Evolutionary conservation across 2,888 invertebrate species (phyloP), one percentile per base, ranked within the genome.

Genomic region (Pyrocoelia pectoralis): DNA sequence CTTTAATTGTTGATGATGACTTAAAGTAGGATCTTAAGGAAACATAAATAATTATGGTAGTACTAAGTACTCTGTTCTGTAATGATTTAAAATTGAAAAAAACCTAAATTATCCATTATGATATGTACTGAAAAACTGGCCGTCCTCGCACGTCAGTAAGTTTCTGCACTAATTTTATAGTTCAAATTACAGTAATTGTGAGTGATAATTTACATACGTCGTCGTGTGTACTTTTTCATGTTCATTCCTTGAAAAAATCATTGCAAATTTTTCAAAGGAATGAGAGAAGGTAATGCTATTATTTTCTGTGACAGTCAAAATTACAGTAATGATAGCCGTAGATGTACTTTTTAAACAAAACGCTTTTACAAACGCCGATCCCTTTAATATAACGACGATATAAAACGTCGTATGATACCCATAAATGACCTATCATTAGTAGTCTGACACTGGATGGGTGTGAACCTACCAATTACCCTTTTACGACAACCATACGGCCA

Each of bases 291-390:
- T 33, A 33, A 43, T 43, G 15, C 3, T 43, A 43, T 13, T 43
- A 43, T 43, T 15, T 4, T 43, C 8, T 13, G 41, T 15, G 13
- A 13, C 14, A 43, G 12, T 43, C 14, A 18, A 46, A 46, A 46
- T 46, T n/a, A 46, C 18, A 10, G 17, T n/a, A 46, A 46, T 4
- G 46, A 33, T 33, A 33, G 33, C n/a, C 33, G 3, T 15, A 24
- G 4, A 46, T 46, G 13, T 46, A 46, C 46, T 46, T 46, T 18
- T 46, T 18, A 46, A 46, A 46, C 46, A 18, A 46, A 46, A 46
- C 17, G 17, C 18, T 46, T 33, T 46, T 17, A 17, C 3, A 17
- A n/a, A 17, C 18, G 18, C 46, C 46, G 46, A 46, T 17, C 10
- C 46, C 46, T 46, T 46, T 46, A 17, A 46, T 46, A 18, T 46